Conservation (phyloP, 37 sponge, comb jelly and placozoan genomes). For the Corticium candelabrum region DNA sequence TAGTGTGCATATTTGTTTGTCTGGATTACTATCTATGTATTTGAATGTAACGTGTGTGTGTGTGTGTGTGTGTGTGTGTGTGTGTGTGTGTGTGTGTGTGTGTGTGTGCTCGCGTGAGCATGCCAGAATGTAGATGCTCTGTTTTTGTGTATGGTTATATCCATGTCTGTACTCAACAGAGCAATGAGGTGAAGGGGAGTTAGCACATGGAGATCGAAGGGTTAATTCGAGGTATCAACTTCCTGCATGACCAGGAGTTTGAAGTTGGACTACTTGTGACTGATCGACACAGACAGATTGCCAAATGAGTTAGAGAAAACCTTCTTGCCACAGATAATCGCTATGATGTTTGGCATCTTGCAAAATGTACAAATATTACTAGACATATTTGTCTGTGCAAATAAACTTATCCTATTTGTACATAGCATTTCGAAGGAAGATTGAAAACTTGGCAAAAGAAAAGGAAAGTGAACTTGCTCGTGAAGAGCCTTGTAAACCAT, state of each 20-base stretch:
- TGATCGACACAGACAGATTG: slow-evolving; percentile 18
- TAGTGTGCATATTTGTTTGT: too few species aligned
- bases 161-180: slow-evolving; percentile 7
- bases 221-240: slow-evolving; percentile 6
- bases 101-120: too few species aligned
- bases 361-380: slow-evolving; percentile 24
- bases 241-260: not conserved
- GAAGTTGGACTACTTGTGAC: slow-evolving; percentile 16
- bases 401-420: not conserved
- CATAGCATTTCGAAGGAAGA: slow-evolving; percentile 2
- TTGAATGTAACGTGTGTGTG: too few species aligned
- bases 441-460: slow-evolving; percentile 13
- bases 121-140: not conserved
- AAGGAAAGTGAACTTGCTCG: slow-evolving; percentile 27
- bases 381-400: not conserved
- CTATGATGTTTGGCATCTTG: slow-evolving; percentile 32
- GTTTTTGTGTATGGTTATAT: too few species aligned
- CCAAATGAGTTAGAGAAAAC: slow-evolving; percentile 10
- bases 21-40: too few species aligned
- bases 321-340: not conserved
- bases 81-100: too few species aligned
- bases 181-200: slow-evolving; percentile 25
- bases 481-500: slow-evolving; percentile 22
- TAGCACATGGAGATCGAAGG: slow-evolving; percentile 33
- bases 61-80: too few species aligned